phyloP scores from a whole-genome alignment of 2,797 vertebrate species.

The Tadarida brasiliensis region DNA sequence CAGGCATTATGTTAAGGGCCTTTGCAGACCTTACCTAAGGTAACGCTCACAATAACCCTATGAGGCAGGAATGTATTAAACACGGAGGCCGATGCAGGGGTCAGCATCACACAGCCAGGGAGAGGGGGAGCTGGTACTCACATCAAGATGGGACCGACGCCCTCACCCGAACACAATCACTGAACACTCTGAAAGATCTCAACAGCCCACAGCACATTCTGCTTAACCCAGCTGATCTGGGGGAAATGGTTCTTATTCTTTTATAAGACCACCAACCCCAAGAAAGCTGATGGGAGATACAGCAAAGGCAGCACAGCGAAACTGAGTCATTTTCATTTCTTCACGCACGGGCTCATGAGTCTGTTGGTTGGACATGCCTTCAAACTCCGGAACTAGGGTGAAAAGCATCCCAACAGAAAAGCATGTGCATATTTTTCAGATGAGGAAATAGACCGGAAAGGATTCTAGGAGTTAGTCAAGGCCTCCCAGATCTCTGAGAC shows the following conservation, averaged over 20 bases:
- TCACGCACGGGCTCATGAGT: rapidly evolving
- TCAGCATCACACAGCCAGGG: background rate
- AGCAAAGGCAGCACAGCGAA: background rate
- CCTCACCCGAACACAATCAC: background rate
- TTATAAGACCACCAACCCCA: background rate
- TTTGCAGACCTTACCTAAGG: background rate
- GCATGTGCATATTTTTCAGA: background rate
- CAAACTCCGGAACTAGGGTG: background rate
- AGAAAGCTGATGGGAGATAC: background rate
- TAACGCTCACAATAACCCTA: background rate
- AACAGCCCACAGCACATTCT: background rate
- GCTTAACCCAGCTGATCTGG: background rate
- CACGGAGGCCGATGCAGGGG: background rate
- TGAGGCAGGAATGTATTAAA: background rate
- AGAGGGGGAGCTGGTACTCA: background rate
- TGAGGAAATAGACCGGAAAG: background rate
- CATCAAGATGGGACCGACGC: background rate
- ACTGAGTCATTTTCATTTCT: background rate
- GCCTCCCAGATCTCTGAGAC: background rate
- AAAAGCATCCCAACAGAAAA: rapidly evolving
- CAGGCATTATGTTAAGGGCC: background rate
- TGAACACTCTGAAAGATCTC: background rate
- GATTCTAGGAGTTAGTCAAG: background rate
- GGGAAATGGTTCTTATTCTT: background rate
- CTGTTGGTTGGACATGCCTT: background rate